phyloP scores from a whole-genome alignment of 2,888 invertebrate species.

The Amiota minor region DNA sequence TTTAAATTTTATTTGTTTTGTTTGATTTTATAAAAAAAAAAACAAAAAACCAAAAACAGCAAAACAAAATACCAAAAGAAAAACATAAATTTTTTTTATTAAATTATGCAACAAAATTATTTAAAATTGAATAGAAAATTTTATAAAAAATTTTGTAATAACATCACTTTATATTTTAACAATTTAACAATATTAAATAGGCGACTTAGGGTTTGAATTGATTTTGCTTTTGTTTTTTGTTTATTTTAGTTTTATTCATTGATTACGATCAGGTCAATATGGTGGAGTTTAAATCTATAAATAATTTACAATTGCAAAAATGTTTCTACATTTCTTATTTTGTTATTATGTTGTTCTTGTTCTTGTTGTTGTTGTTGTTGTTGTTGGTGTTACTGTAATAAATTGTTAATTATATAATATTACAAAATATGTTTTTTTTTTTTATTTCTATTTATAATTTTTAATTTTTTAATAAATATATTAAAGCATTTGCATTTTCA shows the following conservation, averaged over 20 bases:
- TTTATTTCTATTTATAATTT: slow-evolving; percentile 20
- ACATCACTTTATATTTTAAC: no score
- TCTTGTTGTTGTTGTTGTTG: not conserved
- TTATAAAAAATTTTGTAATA: no score
- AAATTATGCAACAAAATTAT: not conserved
- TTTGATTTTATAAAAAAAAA: not conserved
- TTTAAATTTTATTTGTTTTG: slow-evolving; percentile 31
- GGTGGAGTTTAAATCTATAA: not conserved
- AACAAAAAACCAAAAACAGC: not conserved
- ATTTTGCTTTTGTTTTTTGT: not conserved
- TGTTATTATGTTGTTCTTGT: not conserved
- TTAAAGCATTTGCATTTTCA: slow-evolving; percentile 37
- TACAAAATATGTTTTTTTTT: slow-evolving; percentile 17
- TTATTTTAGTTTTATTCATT: not conserved
- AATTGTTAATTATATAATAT: slow-evolving; percentile 14
- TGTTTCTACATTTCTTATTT: slow-evolving; percentile 7
- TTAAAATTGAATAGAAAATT: not conserved
- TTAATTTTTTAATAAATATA: slow-evolving; percentile 26
- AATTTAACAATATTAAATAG: no score
- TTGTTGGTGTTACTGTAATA: not conserved
- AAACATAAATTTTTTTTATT: no score
- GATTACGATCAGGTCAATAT: no score
- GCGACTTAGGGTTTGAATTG: no score
- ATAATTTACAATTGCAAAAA: slow-evolving; percentile 22
- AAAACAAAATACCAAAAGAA: not conserved